Evolutionary conservation across 1,140 invertebrate genomes (phyloP).

Genomic region (Polyergus mexicanus): DNA sequence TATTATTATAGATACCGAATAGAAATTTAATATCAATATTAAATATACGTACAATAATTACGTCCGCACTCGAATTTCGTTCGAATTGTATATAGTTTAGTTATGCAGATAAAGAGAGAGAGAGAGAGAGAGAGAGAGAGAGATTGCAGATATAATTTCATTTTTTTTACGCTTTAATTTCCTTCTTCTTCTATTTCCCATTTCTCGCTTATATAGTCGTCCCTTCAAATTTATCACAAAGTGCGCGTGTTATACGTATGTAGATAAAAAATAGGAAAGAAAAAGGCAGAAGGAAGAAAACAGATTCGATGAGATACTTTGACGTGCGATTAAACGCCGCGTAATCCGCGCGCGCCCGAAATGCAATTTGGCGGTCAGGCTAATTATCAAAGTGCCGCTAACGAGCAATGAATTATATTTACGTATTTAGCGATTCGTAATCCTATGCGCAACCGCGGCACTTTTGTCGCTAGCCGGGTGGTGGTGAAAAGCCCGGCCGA

Average conservation of each 20-base stretch:
- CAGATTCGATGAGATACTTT: neutral
- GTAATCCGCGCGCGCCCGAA: constrained; percentile 33
- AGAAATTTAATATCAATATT: constrained; percentile 45
- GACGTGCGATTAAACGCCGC: constrained; percentile 41
- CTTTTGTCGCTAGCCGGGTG: constrained; percentile 7
- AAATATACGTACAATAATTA: constrained; percentile 29
- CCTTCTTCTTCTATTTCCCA: too few species aligned
- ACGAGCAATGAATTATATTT: constrained; percentile 63
- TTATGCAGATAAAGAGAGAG: neutral
- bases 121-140: too few species aligned
- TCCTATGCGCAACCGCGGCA: constrained; percentile 31
- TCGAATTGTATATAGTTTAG: constrained; percentile 19
- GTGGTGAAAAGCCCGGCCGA: constrained; percentile 34
- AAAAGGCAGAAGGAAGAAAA: neutral
- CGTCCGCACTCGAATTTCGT: neutral
- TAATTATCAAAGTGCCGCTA: constrained; percentile 63
- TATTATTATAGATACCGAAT: constrained; percentile 48
- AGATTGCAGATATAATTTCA: neutral
- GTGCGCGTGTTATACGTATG: too few species aligned
- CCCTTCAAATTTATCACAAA: neutral
- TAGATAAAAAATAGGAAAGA: neutral
- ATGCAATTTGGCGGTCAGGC: constrained; percentile 51
- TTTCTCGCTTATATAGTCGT: neutral
- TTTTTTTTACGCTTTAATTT: constrained; percentile 38
- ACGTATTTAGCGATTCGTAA: constrained; percentile 59